phyloP scores from a whole-genome alignment of 2,113 vertebrate genomes.

The Taurulus bubalis region DNA sequence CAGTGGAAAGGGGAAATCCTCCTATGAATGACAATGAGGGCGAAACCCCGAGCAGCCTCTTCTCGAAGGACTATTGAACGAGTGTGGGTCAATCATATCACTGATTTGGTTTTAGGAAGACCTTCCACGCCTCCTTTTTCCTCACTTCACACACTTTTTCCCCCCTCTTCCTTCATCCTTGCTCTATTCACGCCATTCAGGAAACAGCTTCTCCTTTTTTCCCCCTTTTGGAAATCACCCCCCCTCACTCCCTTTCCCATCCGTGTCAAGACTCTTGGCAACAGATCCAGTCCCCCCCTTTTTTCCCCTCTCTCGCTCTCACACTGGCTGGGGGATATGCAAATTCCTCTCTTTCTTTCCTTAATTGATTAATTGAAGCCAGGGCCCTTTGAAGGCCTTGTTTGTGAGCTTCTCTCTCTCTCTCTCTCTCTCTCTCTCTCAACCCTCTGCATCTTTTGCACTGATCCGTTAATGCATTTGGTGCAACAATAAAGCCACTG shows the following conservation, averaged over 20 bases:
- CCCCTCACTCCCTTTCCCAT: conserved; percentile 72
- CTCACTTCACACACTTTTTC: conserved; percentile 41
- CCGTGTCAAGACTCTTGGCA: conserved; percentile 80
- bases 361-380: conserved; percentile 87
- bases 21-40: not conserved
- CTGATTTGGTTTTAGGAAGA: conserved; percentile 38
- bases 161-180: conserved; percentile 62
- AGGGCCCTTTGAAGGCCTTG: conserved; percentile 78
- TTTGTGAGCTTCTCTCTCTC: conserved; percentile 68
- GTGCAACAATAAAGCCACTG: conserved; percentile 30
- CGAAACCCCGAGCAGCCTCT: not conserved
- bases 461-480: conserved; percentile 34
- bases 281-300: conserved; percentile 53
- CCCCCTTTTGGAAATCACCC: conserved; percentile 68
- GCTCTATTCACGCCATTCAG: conserved; percentile 80
- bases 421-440: conserved; percentile 55
- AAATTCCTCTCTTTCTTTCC: conserved; percentile 83
- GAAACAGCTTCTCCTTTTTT: conserved; percentile 80
- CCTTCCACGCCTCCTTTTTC: conserved; percentile 50
- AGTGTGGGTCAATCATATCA: conserved; percentile 11
- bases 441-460: conserved; percentile 52
- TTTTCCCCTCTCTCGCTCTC: conserved; percentile 48
- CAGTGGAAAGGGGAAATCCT: not conserved
- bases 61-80: not conserved
- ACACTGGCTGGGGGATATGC: conserved; percentile 75